Evolutionary conservation across 2,797 vertebrate species (phyloP).

Genomic region (Coreius guichenoti): DNA sequence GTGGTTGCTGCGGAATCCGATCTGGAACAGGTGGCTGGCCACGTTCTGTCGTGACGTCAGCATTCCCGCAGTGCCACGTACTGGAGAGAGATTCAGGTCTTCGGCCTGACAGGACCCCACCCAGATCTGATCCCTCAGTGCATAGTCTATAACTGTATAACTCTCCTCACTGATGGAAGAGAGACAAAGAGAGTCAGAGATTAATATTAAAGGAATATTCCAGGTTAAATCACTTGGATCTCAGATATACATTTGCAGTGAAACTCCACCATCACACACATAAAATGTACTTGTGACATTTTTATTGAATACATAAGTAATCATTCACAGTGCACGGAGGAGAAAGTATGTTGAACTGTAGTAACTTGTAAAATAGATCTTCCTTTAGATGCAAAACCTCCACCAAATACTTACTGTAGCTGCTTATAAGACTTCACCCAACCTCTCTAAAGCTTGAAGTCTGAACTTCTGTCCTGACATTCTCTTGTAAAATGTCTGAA

Average conservation of each 20-base stretch:
- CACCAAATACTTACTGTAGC: background rate
- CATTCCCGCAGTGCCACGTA: conserved; percentile 78
- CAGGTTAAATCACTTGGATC: background rate
- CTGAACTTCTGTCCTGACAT: background rate
- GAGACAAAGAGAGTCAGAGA: background rate
- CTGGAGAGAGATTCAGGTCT: conserved; percentile 82
- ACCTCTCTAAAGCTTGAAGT: background rate
- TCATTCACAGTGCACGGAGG: background rate
- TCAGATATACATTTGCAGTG: background rate
- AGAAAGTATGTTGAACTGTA: background rate
- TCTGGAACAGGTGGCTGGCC: conserved; percentile 83
- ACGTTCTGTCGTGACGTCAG: conserved; percentile 82
- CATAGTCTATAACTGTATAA: conserved; percentile 91
- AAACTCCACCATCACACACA: background rate
- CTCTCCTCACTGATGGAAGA: conserved; percentile 87
- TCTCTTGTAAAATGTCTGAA: background rate
- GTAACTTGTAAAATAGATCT: background rate
- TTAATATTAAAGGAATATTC: background rate
- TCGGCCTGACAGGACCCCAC: conserved; percentile 82
- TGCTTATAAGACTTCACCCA: background rate
- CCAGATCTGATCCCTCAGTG: conserved; percentile 87
- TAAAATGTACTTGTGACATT: background rate
- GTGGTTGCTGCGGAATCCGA: conserved; percentile 87
- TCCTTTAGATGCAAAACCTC: background rate
- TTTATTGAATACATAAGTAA: background rate